Conservation (phyloP, 2,113 vertebrate species). For the Stigmatopora nigra region DNA sequence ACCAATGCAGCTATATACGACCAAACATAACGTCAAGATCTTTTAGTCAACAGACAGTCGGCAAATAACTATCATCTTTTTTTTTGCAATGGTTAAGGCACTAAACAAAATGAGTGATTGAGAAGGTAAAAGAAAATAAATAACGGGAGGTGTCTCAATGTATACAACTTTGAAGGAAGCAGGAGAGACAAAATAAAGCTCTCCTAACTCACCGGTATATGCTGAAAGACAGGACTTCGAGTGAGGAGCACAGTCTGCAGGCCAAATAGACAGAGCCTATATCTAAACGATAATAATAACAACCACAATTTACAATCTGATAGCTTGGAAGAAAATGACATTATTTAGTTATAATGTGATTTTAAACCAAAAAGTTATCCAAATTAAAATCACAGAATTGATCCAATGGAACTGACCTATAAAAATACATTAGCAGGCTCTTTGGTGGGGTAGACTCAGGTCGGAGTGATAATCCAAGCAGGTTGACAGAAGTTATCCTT, state of each 20-base stretch:
- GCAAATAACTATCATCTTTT: not conserved
- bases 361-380: not conserved
- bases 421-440: constrained; percentile 8
- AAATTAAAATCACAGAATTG: not conserved
- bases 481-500: constrained; percentile 23
- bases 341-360: not conserved
- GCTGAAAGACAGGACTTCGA: constrained; percentile 15
- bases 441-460: constrained; percentile 47
- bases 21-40: not conserved
- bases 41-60: not conserved
- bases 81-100: not conserved
- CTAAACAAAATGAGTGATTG: not conserved
- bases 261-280: constrained; percentile 17
- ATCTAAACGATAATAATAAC: constrained; percentile 3
- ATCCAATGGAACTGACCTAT: constrained; percentile 32
- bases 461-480: constrained; percentile 29
- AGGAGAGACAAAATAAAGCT: not conserved
- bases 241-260: constrained; percentile 28
- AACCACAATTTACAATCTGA: not conserved
- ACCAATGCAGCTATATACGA: not conserved
- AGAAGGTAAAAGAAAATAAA: not conserved
- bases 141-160: not conserved
- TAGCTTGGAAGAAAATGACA: not conserved
- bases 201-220: constrained; percentile 40
- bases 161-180: not conserved